Percentiles rank a stretch among this genome's conserved stretches.
phyloP scores from a whole-genome alignment of 2,888 invertebrate species.

The Agonum fuliginosum region DNA sequence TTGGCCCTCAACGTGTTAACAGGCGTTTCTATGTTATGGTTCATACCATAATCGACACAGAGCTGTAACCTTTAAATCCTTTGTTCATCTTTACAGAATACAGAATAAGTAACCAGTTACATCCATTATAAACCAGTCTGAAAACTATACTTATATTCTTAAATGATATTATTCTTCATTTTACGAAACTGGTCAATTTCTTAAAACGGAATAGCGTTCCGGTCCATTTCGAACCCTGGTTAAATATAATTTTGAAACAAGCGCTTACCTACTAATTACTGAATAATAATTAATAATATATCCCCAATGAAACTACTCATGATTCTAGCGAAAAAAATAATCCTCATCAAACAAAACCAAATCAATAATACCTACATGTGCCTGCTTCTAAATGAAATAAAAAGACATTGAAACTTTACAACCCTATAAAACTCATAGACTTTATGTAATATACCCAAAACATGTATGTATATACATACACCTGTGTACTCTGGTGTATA shows the following conservation, averaged over 20 bases:
- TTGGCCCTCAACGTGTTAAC: no score
- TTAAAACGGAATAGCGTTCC: no score
- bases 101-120: no score
- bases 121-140: no score
- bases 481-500: conserved; percentile 16
- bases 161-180: no score
- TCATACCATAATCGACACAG: no score
- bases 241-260: not conserved
- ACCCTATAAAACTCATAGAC: conserved; percentile 21
- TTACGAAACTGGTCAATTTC: no score
- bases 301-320: conserved; percentile 9
- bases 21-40: no score
- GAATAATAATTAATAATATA: not conserved
- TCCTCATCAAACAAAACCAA: not conserved
- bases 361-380: conserved; percentile 24
- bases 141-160: no score
- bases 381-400: conserved; percentile 43
- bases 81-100: no score
- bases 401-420: conserved; percentile 45
- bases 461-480: conserved; percentile 33
- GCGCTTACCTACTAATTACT: not conserved
- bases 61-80: no score
- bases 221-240: no score
- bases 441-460: conserved; percentile 34
- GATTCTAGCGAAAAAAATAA: conserved; percentile 2